These are phyloP conservation scores for Drosophila basisetae DNA, from an alignment of 2,888 invertebrate species.

Conservation along the genomic window DNA sequence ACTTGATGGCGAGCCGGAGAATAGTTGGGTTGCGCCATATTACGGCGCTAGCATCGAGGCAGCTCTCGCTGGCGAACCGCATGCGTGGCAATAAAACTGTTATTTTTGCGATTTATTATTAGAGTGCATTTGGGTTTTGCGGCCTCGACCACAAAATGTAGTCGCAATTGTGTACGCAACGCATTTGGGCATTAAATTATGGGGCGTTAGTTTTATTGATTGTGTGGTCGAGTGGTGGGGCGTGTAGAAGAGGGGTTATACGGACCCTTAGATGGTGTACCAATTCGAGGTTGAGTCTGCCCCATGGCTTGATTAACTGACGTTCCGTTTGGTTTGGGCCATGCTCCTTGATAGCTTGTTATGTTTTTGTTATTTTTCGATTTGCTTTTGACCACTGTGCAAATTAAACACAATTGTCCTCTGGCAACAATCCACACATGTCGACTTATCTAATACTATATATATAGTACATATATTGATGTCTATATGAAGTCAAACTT, in stretches of 20 bases:
- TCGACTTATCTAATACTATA: background rate
- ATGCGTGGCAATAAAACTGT: conserved; percentile 75
- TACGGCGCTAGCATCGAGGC: conserved; percentile 19
- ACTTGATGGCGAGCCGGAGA: conserved; percentile 6
- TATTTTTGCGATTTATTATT: conserved; percentile 80
- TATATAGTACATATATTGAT: background rate
- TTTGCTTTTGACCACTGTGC: conserved; percentile 51
- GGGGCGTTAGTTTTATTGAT: conserved; percentile 81
- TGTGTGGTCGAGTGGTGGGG: conserved; percentile 32
- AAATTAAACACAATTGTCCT: conserved; percentile 71
- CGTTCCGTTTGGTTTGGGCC: conserved; percentile 22
- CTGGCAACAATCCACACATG: conserved; percentile 17
- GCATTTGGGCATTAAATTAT: conserved; percentile 80
- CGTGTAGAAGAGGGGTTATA: background rate
- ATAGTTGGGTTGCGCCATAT: background rate
- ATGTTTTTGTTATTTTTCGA: conserved; percentile 69
- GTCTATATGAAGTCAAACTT: background rate
- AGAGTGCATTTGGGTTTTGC: conserved; percentile 78
- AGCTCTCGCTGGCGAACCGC: conserved; percentile 48
- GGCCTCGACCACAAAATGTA: conserved; percentile 65
- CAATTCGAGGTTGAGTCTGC: background rate
- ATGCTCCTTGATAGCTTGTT: conserved; percentile 67
- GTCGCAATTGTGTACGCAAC: conserved; percentile 69
- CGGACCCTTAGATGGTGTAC: background rate
- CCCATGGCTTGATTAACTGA: conserved; percentile 48